Conservation (phyloP, 2,888 invertebrate species). For the Laothoe populi region DNA sequence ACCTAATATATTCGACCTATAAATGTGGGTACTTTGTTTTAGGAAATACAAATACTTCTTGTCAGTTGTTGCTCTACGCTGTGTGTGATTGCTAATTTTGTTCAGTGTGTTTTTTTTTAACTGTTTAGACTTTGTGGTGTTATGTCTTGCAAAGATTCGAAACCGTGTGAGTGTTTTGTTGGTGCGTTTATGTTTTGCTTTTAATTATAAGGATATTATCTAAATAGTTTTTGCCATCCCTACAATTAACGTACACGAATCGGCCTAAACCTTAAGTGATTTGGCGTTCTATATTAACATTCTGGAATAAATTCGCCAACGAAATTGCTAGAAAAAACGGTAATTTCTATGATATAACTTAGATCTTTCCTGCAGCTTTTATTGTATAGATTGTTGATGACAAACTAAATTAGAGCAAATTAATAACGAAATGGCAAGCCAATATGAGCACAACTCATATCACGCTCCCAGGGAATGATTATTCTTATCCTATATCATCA, state of each 20-base stretch:
- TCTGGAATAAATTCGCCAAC: neutral
- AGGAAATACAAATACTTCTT: neutral
- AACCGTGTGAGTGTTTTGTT: neutral
- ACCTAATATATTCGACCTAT: conserved; percentile 19
- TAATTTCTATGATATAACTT: neutral
- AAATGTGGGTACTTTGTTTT: conserved; percentile 4
- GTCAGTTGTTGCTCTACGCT: neutral
- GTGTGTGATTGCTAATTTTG: conserved; percentile 4
- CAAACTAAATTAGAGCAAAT: neutral
- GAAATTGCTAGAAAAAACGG: neutral
- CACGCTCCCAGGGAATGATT: neutral
- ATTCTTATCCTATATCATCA: neutral
- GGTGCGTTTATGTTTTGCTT: neutral
- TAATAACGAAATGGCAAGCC: neutral
- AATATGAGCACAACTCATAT: neutral
- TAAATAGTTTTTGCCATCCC: neutral
- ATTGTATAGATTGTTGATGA: neutral
- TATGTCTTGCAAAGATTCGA: conserved; percentile 9
- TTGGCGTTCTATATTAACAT: neutral
- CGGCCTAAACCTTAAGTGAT: neutral
- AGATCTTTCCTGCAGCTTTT: neutral
- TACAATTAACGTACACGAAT: neutral
- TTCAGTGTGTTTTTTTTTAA: neutral
- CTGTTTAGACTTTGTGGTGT: neutral
- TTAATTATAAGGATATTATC: neutral